Base-by-base conservation (phyloP, 2,113 vertebrate species). In the Amphilophus citrinellus region DNA sequence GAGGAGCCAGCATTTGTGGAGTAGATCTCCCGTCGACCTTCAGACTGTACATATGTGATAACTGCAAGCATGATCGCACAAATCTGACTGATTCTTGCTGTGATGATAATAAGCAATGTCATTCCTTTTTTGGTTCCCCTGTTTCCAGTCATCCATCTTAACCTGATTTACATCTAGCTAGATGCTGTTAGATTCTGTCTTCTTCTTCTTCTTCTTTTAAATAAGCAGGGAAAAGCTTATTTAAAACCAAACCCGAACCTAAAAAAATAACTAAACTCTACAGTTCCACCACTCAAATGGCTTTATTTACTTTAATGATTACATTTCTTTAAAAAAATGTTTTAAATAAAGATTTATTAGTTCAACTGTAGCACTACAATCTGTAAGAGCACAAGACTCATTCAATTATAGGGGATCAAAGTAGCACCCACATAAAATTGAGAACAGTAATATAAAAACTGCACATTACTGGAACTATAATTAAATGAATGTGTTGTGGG, bases 311-410 rank as follows among this genome's bases (percentile, higher is more conserved):
- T 71, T 50, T 50, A 71, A 30, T 71, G 18, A 71, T 30, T 71
- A 10, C 42, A 61, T 65, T 76, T 62, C 17, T 24, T 30, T 27
- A 50, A 60, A 30, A 17, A n/a, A 7, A 24, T 3, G 10, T 75
- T n/a, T 79, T n/a, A 6, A 15, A 11, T 10, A 42, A 42, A 42
- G 39, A 4, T 11, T 7, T 7, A 24, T 42, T 47, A 11, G 15
- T 15, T 65, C 2, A 18, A 39, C 24, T 58, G 22, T 35, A 53
- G 18, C 61, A 82, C 44, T 53, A 59, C 15, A 71, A 82, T 27
- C 18, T 82, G n/a, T 76, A 62, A 77, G 22, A 90, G 82, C 85
- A 91, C 89, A 89, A 88, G 5, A 66, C 15, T 10, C 14, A 57
- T 56, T 18, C 30, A 61, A 22, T 30, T 47, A 1, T 56, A 8